Evolutionary conservation across 37 sponge, comb jelly and placozoan genomes (phyloP).

Genomic region (Hexactinellida sp.): DNA sequence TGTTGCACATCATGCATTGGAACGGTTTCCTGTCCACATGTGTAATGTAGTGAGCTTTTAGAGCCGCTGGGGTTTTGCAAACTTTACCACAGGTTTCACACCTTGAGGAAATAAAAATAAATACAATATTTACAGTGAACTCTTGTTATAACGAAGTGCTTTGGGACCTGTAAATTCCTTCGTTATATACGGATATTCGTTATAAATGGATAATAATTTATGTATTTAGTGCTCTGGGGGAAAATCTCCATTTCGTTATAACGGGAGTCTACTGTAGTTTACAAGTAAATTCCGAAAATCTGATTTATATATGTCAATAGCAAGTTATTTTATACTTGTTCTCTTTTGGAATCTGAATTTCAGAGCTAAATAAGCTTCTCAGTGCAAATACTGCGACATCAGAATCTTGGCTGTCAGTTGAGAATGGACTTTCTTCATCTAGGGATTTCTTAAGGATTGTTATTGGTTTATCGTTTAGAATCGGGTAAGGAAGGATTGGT

Average conservation of each 20-base stretch:
- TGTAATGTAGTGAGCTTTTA: neutral
- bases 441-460: neutral
- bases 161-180: neutral
- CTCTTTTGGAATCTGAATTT: neutral
- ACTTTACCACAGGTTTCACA: neutral
- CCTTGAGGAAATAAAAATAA: neutral
- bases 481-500: neutral
- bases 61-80: constrained; percentile 6
- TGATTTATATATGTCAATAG: no score
- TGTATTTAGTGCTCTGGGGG: no score
- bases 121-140: neutral
- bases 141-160: neutral
- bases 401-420: neutral
- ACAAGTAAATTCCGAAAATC: no score
- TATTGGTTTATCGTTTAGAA: neutral
- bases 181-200: no score
- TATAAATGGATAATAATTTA: no score
- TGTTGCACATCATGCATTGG: neutral
- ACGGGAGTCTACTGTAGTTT: no score
- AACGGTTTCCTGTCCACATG: neutral
- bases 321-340: no score
- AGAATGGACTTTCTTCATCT: neutral
- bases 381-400: neutral
- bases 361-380: neutral
- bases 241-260: no score